Percentiles rank a stretch among this genome's conserved stretches.
phyloP scores from a whole-genome alignment of 64 coral and sea anemone genomes.

The Platygyra sinensis region DNA sequence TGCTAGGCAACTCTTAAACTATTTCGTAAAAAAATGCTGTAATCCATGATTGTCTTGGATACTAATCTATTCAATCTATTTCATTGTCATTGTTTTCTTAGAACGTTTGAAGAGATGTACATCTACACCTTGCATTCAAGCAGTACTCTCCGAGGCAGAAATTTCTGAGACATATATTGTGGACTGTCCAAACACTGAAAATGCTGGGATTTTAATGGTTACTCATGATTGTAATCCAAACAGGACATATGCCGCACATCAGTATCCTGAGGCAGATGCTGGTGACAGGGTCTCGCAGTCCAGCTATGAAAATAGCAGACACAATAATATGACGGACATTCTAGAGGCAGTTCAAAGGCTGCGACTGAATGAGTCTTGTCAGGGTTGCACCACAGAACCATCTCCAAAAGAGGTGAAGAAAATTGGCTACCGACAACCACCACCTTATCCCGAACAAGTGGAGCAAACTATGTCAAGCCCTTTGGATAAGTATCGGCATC shows the following conservation, averaged over 20 bases:
- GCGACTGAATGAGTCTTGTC: slow-evolving; percentile 23
- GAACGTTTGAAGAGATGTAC: slow-evolving; percentile 88
- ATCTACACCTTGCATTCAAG: slow-evolving; percentile 73
- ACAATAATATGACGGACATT: slow-evolving; percentile 25
- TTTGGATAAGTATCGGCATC: slow-evolving; percentile 81
- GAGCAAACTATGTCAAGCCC: slow-evolving; percentile 55
- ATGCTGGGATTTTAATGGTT: slow-evolving; percentile 75
- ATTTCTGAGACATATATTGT: slow-evolving; percentile 41
- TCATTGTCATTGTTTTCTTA: slow-evolving; percentile 21
- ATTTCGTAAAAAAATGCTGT: too few species aligned
- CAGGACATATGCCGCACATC: background rate
- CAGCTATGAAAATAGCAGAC: slow-evolving; percentile 17
- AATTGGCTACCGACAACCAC: slow-evolving; percentile 78
- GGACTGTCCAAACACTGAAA: slow-evolving; percentile 51
- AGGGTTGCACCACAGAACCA: slow-evolving; percentile 37
- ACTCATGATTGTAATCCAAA: slow-evolving; percentile 4
- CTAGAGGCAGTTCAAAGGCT: slow-evolving; percentile 40
- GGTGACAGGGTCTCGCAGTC: slow-evolving; percentile 5
- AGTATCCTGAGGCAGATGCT: slow-evolving; percentile 21
- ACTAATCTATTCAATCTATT: background rate
- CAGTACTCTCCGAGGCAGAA: slow-evolving; percentile 45
- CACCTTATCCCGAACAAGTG: slow-evolving; percentile 75
- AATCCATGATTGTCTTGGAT: too few species aligned
- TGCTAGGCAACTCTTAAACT: too few species aligned
- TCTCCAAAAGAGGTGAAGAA: slow-evolving; percentile 46